phyloP scores from a whole-genome alignment of 2,888 invertebrate genomes.

The Drosophila quinaria region DNA sequence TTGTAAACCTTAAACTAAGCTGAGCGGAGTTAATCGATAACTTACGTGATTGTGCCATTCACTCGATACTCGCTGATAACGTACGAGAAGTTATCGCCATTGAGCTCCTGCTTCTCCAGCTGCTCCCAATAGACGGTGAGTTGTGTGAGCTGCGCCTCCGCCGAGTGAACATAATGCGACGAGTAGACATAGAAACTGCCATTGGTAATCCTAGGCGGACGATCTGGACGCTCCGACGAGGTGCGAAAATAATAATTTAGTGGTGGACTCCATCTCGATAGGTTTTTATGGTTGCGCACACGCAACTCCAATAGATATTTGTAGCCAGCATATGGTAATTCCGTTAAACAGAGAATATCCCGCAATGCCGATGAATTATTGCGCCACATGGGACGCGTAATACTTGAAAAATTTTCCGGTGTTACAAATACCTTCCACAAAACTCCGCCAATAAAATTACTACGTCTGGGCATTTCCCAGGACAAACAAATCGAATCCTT shows the following conservation, averaged over 20 bases:
- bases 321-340: conserved; percentile 77
- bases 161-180: conserved; percentile 87
- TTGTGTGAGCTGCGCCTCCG: conserved; percentile 88
- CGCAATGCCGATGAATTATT: conserved; percentile 50
- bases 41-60: conserved; percentile 74
- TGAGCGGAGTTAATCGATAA: neutral
- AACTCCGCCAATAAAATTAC: conserved; percentile 72
- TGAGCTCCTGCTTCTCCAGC: conserved; percentile 89
- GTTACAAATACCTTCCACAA: conserved; percentile 77
- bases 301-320: conserved; percentile 89
- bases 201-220: conserved; percentile 89
- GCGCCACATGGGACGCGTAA: conserved; percentile 55
- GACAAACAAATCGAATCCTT: conserved; percentile 71
- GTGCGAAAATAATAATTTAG: conserved; percentile 88
- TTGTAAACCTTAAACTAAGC: too few relatives aligned
- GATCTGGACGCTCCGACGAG: conserved; percentile 86
- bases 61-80: conserved; percentile 86
- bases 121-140: conserved; percentile 93
- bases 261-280: conserved; percentile 90
- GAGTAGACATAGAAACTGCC: conserved; percentile 91
- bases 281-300: conserved; percentile 87
- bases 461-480: conserved; percentile 79
- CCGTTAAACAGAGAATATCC: conserved; percentile 72
- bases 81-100: conserved; percentile 92
- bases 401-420: conserved; percentile 61